Conservation (phyloP, 1,140 invertebrate genomes). For the Chlorops oryzae region DNA sequence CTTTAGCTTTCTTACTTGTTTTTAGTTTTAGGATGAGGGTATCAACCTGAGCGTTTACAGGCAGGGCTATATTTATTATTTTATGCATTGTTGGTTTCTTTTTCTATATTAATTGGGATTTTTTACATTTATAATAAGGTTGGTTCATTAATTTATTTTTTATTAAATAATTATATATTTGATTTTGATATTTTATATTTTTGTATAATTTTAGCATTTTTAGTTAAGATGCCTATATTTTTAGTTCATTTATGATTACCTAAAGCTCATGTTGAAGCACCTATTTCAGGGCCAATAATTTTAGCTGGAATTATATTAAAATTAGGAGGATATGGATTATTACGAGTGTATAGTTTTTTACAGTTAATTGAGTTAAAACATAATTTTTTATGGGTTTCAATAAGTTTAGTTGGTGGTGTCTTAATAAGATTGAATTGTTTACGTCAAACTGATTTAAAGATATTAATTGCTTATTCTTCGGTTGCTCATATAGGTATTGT, state of each 20-base stretch:
- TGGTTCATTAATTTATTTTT: slow-evolving; percentile 49
- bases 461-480: too few relatives aligned
- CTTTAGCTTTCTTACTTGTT: slow-evolving; percentile 59
- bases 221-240: slow-evolving; percentile 66
- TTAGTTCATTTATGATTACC: slow-evolving; percentile 64
- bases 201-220: slow-evolving; percentile 55
- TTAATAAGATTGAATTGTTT: too few relatives aligned
- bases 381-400: too few relatives aligned
- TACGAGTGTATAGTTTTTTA: slow-evolving; percentile 50
- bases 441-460: too few relatives aligned
- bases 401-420: too few relatives aligned
- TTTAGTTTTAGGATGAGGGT: slow-evolving; percentile 60
- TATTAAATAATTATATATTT: slow-evolving; percentile 48
- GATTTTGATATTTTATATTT: slow-evolving; percentile 51
- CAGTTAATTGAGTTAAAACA: slow-evolving; percentile 36
- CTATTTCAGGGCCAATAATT: slow-evolving; percentile 63
- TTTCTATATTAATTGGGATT: slow-evolving; percentile 56
- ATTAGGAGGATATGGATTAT: slow-evolving; percentile 59
- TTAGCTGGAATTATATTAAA: slow-evolving; percentile 60
- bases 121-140: too few relatives aligned
- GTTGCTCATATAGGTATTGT: too few relatives aligned
- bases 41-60: slow-evolving; percentile 57
- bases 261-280: slow-evolving; percentile 67
- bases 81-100: slow-evolving; percentile 57
- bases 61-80: slow-evolving; percentile 58